Base-by-base conservation (phyloP, 2,797 vertebrate species). In the Huso huso region DNA sequence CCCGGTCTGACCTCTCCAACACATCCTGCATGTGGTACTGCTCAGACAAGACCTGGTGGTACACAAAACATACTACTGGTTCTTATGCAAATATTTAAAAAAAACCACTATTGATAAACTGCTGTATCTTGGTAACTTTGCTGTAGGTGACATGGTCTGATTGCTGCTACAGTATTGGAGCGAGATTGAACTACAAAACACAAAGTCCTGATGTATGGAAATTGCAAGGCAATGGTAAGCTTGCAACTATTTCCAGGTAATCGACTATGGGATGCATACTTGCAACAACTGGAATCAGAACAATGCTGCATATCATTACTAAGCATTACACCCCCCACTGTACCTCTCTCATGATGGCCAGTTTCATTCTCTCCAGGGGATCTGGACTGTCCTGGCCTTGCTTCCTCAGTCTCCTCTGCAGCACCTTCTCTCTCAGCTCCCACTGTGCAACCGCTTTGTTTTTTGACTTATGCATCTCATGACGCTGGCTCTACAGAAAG, bases 401-500 rank as follows among this genome's bases (percentile, higher is more conserved):
- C 51, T 86, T 89, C 75, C 74, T 88, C 64, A 82, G 73, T 65
- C 81, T 89, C 11, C 73, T 86, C 71, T 80, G 88, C 61, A 90
- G 69, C 8, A 84, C 82, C 74, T 87, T 93, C 73, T 96, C 93
- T 58, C 88, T 93, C 57, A 97, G 81, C 69, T 98, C 95, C 88
- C 91, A 88, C 71, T 92, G 93, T 0, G 83, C 95, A 37, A 88
- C 77, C 1, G 78, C 86, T 77, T 84, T 92, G 72, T 97, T 97
- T 97, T 88, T 93, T 7, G 96, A 98, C 76, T 89, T 92, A 75
- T 95, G 92, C 49, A 91, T 89, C 80, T 97, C 95, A 81, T 89
- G 95, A 1, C 95, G 91, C 71, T 85, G 87, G 58, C 59, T 82
- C 95, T 97, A 76, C 0, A 3, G 1, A 67, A 76, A 57, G 3